phyloP scores from a whole-genome alignment of 2,113 vertebrate genomes.

The Prionailurus bengalensis region DNA sequence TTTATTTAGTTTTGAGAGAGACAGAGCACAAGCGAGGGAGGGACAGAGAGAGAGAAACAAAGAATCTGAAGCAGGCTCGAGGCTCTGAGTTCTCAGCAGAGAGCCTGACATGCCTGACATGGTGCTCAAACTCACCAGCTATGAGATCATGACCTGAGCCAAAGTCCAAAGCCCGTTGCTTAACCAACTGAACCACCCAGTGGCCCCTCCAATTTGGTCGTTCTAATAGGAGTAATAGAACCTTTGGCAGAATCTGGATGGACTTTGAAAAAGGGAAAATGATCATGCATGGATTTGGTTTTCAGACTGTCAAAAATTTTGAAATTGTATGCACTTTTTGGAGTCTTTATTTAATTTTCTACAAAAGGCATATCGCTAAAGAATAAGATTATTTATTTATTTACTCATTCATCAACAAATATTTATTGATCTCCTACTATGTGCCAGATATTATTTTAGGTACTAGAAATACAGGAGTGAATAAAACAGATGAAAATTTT shows the following conservation, averaged over 20 bases:
- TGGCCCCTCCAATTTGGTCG: neutral
- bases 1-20: too few species aligned
- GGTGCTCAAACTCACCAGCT: too few species aligned
- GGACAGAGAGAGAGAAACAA: too few species aligned
- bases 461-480: neutral
- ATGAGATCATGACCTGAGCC: too few species aligned
- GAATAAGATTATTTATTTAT: slow-evolving; percentile 10
- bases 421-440: neutral
- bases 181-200: too few species aligned
- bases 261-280: slow-evolving; percentile 40
- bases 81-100: too few species aligned
- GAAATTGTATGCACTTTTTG: neutral
- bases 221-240: neutral
- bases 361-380: neutral
- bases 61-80: too few species aligned
- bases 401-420: neutral
- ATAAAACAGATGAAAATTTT: neutral
- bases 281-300: neutral
- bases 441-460: neutral
- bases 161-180: too few species aligned
- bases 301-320: slow-evolving; percentile 46
- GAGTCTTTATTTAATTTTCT: neutral
- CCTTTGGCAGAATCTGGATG: neutral
- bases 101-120: too few species aligned
- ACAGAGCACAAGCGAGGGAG: too few species aligned